These are phyloP conservation scores for Fulica atra DNA, from an alignment of 2,113 vertebrate species.

Conservation along the genomic window DNA sequence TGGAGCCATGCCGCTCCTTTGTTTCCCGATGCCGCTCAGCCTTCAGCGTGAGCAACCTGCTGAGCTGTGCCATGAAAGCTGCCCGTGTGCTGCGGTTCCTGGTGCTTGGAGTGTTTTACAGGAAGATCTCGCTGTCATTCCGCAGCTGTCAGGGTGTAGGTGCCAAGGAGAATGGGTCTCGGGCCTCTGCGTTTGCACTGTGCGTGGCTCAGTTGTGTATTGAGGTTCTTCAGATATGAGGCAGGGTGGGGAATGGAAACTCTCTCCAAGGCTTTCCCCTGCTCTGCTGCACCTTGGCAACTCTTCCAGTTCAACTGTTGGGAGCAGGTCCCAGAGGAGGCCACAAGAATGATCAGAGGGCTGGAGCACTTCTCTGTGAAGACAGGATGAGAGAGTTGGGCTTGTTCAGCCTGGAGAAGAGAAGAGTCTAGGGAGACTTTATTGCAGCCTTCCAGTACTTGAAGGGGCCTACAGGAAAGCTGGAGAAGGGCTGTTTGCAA, in stretches of 20 bases:
- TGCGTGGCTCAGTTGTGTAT: fast-evolving
- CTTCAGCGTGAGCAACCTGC: not conserved
- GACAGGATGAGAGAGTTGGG: too few species aligned
- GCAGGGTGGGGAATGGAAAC: not conserved
- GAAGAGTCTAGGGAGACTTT: too few species aligned
- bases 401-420: too few species aligned
- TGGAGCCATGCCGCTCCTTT: not conserved
- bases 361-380: too few species aligned
- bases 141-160: not conserved
- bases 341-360: too few species aligned
- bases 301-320: not conserved
- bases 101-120: fast-evolving
- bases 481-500: too few species aligned
- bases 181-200: fast-evolving
- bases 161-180: not conserved
- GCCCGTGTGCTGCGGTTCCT: not conserved
- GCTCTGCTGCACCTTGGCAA: not conserved
- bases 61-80: fast-evolving
- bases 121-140: fast-evolving
- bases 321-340: too few species aligned
- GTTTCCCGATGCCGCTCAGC: not conserved
- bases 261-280: not conserved
- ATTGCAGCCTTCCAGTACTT: too few species aligned
- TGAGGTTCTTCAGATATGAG: fast-evolving
- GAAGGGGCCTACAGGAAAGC: too few species aligned